Conservation (phyloP, 2,113 vertebrate genomes). For the Rhinolophus sinicus region DNA sequence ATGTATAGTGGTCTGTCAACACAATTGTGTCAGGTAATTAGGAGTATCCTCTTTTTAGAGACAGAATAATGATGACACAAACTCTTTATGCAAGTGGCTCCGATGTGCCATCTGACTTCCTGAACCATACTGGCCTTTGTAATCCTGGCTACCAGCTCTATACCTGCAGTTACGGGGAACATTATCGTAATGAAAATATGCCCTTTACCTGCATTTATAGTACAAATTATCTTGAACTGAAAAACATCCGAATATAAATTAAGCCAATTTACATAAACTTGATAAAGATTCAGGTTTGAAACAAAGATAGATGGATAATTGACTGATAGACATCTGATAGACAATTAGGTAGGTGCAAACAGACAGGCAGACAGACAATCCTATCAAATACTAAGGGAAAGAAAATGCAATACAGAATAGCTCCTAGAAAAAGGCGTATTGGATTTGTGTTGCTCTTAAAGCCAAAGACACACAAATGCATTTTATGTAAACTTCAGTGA, state of each 20-base stretch:
- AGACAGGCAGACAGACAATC: background rate
- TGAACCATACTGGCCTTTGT: background rate
- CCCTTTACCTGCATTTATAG: background rate
- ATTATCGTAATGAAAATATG: slow-evolving; percentile 13
- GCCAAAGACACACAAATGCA: background rate
- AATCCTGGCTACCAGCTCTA: background rate
- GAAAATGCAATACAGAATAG: background rate
- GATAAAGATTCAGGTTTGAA: slow-evolving; percentile 17
- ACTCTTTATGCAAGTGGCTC: background rate
- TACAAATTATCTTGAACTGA: slow-evolving; percentile 2
- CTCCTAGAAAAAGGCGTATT: background rate
- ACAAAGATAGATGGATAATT: background rate
- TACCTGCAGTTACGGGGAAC: background rate
- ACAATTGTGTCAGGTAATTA: background rate
- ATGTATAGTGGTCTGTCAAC: background rate
- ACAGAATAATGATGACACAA: background rate
- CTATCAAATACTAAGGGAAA: slow-evolving; percentile 31
- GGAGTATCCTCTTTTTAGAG: background rate
- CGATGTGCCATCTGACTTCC: background rate
- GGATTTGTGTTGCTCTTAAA: slow-evolving; percentile 12
- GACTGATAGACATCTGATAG: background rate
- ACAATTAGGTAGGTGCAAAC: background rate
- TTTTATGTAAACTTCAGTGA: background rate
- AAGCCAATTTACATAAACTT: slow-evolving; percentile 34
- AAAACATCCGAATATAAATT: background rate